Evolutionary conservation across 2,888 invertebrate genomes (phyloP).

Genomic region (Noctua comes): DNA sequence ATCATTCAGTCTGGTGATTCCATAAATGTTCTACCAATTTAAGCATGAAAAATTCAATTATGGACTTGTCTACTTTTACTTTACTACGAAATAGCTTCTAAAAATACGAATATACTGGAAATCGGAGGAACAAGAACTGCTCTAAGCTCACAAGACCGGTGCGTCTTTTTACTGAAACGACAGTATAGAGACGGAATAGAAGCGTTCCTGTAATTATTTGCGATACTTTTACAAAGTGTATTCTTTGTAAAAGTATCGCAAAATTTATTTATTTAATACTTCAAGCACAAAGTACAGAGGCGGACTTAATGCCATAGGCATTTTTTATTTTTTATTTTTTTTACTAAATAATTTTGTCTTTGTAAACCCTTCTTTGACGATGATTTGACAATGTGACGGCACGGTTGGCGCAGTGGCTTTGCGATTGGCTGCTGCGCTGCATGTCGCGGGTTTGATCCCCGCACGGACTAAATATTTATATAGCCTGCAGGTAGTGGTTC

Average conservation of each 20-base stretch:
- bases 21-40: not conserved
- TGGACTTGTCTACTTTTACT: accelerated
- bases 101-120: not conserved
- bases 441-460: no score
- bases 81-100: not conserved
- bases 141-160: conserved; percentile 21
- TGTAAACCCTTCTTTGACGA: conserved; percentile 3
- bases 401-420: no score
- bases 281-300: no score
- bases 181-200: not conserved
- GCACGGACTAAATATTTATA: no score
- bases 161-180: conserved; percentile 5
- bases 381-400: not conserved
- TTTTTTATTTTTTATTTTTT: no score
- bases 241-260: no score
- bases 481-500: not conserved
- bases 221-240: conserved; percentile 12
- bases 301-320: no score
- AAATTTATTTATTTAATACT: no score
- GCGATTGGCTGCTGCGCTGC: no score
- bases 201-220: conserved; percentile 36
- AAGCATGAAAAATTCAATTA: not conserved
- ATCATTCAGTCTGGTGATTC: not conserved
- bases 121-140: not conserved
- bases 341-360: no score